Evolutionary conservation across 1,140 invertebrate genomes (phyloP), one percentile per base, ranked within the genome.

Genomic region (Lepidotrigona ventralis): DNA sequence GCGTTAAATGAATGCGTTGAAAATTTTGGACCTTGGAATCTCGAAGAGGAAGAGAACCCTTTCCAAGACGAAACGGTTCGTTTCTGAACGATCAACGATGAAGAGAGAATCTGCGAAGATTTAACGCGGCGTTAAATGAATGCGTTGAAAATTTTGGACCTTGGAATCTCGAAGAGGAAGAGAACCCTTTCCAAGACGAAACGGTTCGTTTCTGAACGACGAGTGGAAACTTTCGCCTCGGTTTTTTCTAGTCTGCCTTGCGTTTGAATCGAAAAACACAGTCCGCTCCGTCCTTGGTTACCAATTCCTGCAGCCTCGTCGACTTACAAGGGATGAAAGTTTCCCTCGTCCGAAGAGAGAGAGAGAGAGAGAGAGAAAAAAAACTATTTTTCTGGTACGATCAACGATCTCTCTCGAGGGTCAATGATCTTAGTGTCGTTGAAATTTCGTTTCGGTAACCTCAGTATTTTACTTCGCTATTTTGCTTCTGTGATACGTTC

Each of bases 281-380:
- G 39, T 26, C 11, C 54, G 76, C 19, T 78, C 81, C 74, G 81
- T 78, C 81, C 81, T 82, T 78, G 46, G 66, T 82, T 76, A 70
- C 64, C 26, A 39, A 12, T 51, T 70, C 5, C 60, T 29, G 26
- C 17, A 19, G 33, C 33, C 17, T 64, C 39, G 46, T 73, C 4
- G 60, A 64, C 54, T 2, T 8, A 21, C 14, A 33, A 15, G 33
- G n/a, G n/a, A 33, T 6, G 64, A 4, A 76, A 76, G 72, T 80
- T 51, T 39, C 73, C 26, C 51, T 76, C 53, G 53, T 26, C 4
- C 26, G 15, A 39, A 33, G 33, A 19, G 66, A 69, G 39, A 54
- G 33, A 26, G 17, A 29, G 23, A 54, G 33, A 33, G 33, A 19
- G 66, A 69, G 39, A 54, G 33, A 26, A 17, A 29, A 2, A 66